Base-by-base conservation (phyloP, 2,113 vertebrate genomes). In the Phocoena phocoena region DNA sequence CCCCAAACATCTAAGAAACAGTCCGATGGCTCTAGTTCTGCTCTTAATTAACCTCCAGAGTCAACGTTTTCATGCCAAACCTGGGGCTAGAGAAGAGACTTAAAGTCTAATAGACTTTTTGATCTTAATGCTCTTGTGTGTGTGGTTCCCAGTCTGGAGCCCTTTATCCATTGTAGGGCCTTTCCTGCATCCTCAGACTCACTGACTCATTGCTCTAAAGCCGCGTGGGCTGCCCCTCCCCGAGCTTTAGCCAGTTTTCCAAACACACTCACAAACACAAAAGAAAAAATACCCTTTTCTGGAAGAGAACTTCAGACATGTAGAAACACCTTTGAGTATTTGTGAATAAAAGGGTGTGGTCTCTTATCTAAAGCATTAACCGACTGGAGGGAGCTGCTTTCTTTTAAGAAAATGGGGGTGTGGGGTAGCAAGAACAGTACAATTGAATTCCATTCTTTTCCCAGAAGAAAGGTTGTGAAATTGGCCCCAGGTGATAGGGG, bases 301-400 rank as follows among this genome's bases (percentile, higher is more conserved):
- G 94, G 95, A 88, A 96, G 85, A 79, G 31, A 50, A 73, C 68
- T 79, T 90, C 26, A 93, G 81, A 96, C 96, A 79, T 85, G 96
- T 92, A 93, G 93, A 94, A 95, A 93, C 95, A 89, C 47, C 95
- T 89, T 88, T 55, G 68, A 53, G 14, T 89, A 47, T 81, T 82
- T 94, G 62, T 73, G 88, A 86, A 63, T 86, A 50, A 47, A 96
- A 96, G 92, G 98, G 86, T 28, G 93, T 55, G 41, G 86, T 50
- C 73, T 65, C 82, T 97, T 86, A 95, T 93, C 96, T 58, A 71
- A 63, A 90, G 88, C 65, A 53, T 82, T 88, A 53, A 67, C 6
- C 9, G 10, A 38, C 76, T n/a, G 21, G 41, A 82, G 4, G 58
- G 73, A 33, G 41, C 38, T 15, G 11, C 74, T 87, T 14, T 63